Evolutionary conservation across 2,888 invertebrate genomes (phyloP).

Genomic region (Brachynemurus nebulosus): DNA sequence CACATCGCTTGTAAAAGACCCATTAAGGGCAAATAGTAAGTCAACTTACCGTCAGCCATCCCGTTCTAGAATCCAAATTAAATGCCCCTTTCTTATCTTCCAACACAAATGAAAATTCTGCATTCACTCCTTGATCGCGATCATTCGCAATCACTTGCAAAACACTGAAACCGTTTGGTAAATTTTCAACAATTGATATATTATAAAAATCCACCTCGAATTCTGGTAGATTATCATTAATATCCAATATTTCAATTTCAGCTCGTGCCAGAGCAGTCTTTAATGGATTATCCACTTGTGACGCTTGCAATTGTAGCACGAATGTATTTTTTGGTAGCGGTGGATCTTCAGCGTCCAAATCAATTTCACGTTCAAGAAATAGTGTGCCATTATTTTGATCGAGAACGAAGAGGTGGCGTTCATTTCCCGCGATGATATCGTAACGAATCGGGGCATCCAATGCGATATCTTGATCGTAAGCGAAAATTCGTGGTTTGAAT

Average conservation of each 20-base stretch:
- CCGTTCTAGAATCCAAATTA: constrained; percentile 60
- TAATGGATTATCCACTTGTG: constrained; percentile 63
- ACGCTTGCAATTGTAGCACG: constrained; percentile 61
- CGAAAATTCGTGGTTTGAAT: constrained; percentile 58
- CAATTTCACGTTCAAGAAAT: constrained; percentile 66
- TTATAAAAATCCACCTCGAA: constrained; percentile 84
- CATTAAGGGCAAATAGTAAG: no score
- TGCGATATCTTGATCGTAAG: constrained; percentile 65
- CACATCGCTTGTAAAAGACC: no score
- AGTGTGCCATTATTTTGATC: constrained; percentile 60
- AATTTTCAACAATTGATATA: constrained; percentile 82
- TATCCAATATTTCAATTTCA: constrained; percentile 58
- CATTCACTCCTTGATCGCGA: constrained; percentile 73
- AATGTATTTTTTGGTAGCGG: constrained; percentile 64
- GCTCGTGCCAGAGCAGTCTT: constrained; percentile 60
- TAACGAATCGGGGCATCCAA: constrained; percentile 61
- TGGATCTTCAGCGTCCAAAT: constrained; percentile 60
- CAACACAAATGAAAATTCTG: constrained; percentile 67
- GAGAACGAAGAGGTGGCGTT: constrained; percentile 58
- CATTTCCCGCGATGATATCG: constrained; percentile 69
- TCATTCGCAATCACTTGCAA: constrained; percentile 60
- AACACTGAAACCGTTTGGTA: constrained; percentile 67
- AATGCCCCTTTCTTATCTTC: constrained; percentile 64
- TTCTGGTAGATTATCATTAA: constrained; percentile 75
- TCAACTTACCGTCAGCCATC: constrained; percentile 68